These are phyloP conservation scores for Archips crataeganus DNA, from an alignment of 2,888 invertebrate species.

Conservation along the genomic window DNA sequence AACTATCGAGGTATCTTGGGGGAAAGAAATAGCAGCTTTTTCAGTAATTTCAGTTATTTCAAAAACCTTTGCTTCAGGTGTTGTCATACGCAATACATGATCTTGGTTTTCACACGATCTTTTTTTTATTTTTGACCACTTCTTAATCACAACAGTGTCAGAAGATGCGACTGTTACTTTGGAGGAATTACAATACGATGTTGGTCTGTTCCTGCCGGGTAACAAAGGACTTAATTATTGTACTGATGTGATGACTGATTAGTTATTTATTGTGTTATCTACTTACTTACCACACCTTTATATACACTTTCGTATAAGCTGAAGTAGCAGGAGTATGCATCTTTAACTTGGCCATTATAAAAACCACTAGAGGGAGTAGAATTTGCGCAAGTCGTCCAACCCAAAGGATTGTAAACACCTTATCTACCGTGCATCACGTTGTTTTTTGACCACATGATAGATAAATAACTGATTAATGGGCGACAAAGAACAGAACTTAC, in stretches of 20 bases:
- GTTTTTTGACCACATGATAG: not conserved
- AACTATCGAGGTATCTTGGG: not conserved
- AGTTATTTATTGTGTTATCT: too few species aligned
- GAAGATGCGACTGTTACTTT: conserved; percentile 46
- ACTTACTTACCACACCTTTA: too few species aligned
- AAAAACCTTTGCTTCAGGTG: not conserved
- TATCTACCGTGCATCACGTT: not conserved
- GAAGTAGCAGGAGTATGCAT: too few species aligned
- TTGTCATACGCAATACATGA: not conserved
- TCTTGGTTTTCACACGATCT: not conserved
- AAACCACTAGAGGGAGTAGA: not conserved
- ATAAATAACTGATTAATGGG: not conserved
- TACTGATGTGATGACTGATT: too few species aligned
- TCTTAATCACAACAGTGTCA: conserved; percentile 26
- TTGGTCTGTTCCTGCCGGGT: conserved; percentile 40
- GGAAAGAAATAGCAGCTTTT: not conserved
- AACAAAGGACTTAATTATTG: not conserved
- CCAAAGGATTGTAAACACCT: not conserved
- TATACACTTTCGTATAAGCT: too few species aligned
- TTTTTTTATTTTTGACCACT: not conserved
- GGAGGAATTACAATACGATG: conserved; percentile 44
- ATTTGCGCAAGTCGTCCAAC: not conserved
- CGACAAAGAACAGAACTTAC: conserved; percentile 51
- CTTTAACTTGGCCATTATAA: too few species aligned
- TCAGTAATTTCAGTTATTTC: conserved; percentile 1